Percentiles rank a stretch among this genome's conserved stretches.
phyloP scores from a whole-genome alignment of 2,888 invertebrate genomes.

The Aspidiotus destructor region DNA sequence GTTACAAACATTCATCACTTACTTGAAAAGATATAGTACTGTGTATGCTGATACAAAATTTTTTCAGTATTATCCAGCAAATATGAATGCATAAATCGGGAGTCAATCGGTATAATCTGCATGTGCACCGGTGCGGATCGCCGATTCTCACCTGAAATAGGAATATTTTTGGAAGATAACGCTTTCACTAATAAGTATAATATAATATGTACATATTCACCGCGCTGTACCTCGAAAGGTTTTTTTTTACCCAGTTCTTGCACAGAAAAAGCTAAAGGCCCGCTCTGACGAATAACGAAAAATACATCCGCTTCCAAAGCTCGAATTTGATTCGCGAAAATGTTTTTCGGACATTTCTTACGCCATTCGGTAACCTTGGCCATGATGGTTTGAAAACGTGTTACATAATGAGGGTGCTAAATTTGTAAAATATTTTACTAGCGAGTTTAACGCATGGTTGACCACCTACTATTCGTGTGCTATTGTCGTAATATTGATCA shows the following conservation, averaged over 20 bases:
- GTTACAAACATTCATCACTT: not conserved
- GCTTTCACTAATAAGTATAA: not conserved
- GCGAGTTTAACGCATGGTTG: too few relatives aligned
- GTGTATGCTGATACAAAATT: constrained; percentile 16
- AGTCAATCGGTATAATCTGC: not conserved
- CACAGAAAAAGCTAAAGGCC: constrained; percentile 25
- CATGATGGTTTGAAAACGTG: constrained; percentile 3
- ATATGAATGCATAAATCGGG: constrained; percentile 16
- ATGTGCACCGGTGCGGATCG: constrained; percentile 20
- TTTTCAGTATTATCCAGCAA: constrained; percentile 26
- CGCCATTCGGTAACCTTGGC: constrained; percentile 9
- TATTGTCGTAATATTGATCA: too few relatives aligned
- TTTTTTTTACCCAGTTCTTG: constrained; percentile 6
- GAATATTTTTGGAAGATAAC: not conserved
- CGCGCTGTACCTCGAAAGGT: constrained; percentile 18
- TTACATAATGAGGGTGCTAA: not conserved
- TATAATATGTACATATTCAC: not conserved
- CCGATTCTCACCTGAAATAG: constrained; percentile 17
- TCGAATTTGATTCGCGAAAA: constrained; percentile 14
- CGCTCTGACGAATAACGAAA: constrained; percentile 22
- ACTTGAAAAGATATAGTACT: constrained; percentile 21
- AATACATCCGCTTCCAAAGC: constrained; percentile 15
- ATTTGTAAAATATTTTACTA: too few relatives aligned
- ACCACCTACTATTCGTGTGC: too few relatives aligned
- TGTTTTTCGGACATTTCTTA: constrained; percentile 10